Evolutionary conservation across 23 tunicate species (phyloP), one percentile per base, ranked within the genome.

Genomic region (Phallusia fumigata): DNA sequence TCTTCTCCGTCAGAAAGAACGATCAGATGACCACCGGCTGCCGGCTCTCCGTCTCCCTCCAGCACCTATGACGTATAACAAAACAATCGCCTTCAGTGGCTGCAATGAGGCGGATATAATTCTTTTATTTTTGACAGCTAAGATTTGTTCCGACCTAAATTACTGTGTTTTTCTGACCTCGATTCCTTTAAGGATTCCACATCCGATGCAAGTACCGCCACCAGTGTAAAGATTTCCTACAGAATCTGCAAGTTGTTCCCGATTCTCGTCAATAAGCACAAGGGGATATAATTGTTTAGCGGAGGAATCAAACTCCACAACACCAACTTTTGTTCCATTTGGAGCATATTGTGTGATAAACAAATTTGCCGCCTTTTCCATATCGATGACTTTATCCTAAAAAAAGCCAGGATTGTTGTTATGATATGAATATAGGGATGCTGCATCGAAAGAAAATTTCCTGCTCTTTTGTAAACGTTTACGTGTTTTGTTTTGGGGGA

Each of bases 1-100:
- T 83, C 47, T 49, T 73, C 65, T 33, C 86, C 86, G 31, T 83
- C 86, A 28, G 86, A 69, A 15, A 83, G 65, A 44, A 83, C 86
- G 24, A 83, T 74, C 0, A 83, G 2, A 24, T 64, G 86, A 40
- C 69, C 86, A 21, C 81, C 81, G 1, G 53, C 69, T 1, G 69
- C 69, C 13, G 69, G 28, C 13, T 22, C 26, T 21, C 16, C 69
- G 13, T 58, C 69, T 21, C 16, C 3, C 28, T 58, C 69, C 26
- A 58, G 69, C 16, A 58, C 69, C 69, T 58, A 10, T 40, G 10
- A 40, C 47, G 13, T 21, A 58, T 10, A 40, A 40, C 10, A 40
- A 40, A 5, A 40, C 47, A 40, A 3, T 5, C 47, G 47, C 47
- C 8, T 40, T 40, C 47, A 40, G 10, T 3, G 5, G 10, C 10